Evolutionary conservation across 2,113 vertebrate genomes (phyloP).

Genomic region (Phodopus roborovskii): DNA sequence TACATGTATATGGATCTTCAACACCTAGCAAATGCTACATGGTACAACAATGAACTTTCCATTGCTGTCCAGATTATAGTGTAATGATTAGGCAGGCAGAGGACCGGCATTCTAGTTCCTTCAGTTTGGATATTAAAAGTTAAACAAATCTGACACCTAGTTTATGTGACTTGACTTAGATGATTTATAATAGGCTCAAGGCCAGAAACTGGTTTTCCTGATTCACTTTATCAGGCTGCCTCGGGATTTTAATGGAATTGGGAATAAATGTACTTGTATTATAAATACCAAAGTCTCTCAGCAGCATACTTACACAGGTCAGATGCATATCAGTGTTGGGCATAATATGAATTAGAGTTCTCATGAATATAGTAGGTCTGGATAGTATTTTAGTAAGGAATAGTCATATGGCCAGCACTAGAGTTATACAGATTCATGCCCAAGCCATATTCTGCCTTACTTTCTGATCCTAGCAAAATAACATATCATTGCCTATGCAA

Average conservation of each 20-base stretch:
- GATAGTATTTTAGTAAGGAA: neutral
- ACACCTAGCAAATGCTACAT: too few species aligned
- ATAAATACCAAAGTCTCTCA: slow-evolving; percentile 32
- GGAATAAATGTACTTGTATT: neutral
- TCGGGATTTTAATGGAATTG: slow-evolving; percentile 22
- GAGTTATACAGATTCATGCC: neutral
- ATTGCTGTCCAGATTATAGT: neutral
- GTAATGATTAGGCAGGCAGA: neutral
- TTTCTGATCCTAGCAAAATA: neutral
- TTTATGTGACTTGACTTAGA: neutral
- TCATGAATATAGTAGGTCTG: neutral
- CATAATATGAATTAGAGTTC: neutral
- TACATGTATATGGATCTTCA: neutral
- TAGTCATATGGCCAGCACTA: neutral
- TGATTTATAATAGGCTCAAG: neutral
- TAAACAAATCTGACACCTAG: neutral
- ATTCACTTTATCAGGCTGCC: neutral
- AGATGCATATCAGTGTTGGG: neutral
- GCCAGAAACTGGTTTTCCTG: slow-evolving; percentile 30
- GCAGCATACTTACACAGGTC: neutral
- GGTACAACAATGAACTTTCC: neutral
- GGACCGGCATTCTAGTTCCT: neutral
- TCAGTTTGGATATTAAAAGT: neutral
- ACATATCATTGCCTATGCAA: neutral
- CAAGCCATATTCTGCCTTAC: neutral